Conservation (phyloP, 2,113 vertebrate genomes). For the Dendrocopos noguchii region DNA sequence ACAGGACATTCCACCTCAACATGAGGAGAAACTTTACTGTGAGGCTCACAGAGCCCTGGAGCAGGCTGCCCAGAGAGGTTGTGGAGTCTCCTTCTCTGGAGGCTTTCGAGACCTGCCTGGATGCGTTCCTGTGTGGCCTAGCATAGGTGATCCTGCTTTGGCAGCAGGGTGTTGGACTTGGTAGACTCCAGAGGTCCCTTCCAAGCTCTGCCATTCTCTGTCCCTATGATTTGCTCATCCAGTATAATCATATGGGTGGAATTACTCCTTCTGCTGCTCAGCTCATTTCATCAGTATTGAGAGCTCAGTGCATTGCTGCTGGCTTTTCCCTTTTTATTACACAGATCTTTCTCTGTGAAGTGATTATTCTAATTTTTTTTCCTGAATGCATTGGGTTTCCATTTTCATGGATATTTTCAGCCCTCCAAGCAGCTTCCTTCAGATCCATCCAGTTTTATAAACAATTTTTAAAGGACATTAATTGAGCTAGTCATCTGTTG, state of each 20-base stretch:
- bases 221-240: neutral
- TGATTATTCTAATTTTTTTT: neutral
- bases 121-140: too few relatives aligned
- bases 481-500: slow-evolving; percentile 39
- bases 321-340: neutral
- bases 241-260: neutral
- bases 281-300: neutral
- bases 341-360: neutral
- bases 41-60: too few relatives aligned
- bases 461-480: slow-evolving; percentile 39
- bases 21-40: too few relatives aligned
- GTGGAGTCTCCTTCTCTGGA: too few relatives aligned
- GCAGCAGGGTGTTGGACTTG: too few relatives aligned
- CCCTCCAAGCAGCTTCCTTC: neutral
- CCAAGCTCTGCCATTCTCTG: too few relatives aligned
- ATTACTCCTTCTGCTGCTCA: neutral
- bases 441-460: slow-evolving; percentile 8
- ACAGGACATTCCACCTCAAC: too few relatives aligned
- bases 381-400: neutral
- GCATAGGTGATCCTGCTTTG: too few relatives aligned
- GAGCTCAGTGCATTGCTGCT: neutral
- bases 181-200: too few relatives aligned
- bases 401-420: neutral
- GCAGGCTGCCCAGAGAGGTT: too few relatives aligned
- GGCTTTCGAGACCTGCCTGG: too few relatives aligned